Evolutionary conservation across 1,140 invertebrate genomes (phyloP).

Genomic region (Pentalonia nigronervosa): DNA sequence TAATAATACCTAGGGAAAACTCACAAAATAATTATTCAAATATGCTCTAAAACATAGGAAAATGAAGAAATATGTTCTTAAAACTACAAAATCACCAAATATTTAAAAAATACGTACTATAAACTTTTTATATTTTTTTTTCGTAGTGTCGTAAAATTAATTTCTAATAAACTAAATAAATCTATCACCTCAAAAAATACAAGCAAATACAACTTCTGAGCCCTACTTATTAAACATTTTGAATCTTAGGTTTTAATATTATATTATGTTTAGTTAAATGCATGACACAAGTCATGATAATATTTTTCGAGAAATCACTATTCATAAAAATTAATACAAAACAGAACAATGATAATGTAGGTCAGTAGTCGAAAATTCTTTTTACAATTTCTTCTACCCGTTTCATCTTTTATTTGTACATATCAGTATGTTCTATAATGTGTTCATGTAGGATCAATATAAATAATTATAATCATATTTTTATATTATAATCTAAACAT

Average conservation of each 20-base stretch:
- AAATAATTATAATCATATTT: neutral
- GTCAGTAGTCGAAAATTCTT: slow-evolving; percentile 9
- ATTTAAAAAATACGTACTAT: no score
- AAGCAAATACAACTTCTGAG: no score
- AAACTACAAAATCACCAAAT: no score
- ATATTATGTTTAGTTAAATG: neutral
- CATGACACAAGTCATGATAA: neutral
- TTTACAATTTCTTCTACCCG: neutral
- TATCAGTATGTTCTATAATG: neutral
- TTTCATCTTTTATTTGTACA: neutral
- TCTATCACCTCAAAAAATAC: no score
- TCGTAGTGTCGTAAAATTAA: no score
- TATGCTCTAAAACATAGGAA: no score
- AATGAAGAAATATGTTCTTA: no score
- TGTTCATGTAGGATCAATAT: neutral
- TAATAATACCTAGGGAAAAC: no score
- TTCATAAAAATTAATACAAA: slow-evolving; percentile 4
- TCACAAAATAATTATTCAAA: no score
- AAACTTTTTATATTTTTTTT: no score
- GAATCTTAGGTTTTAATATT: neutral
- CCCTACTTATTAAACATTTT: neutral
- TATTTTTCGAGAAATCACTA: slow-evolving; percentile 20
- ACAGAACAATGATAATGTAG: slow-evolving; percentile 23
- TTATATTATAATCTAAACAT: neutral
- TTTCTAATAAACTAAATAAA: no score